A percentile compares a stretch with the other conserved stretches of the same genome.
Conservation (phyloP, 2,888 invertebrate genomes). For the Ormyrus labotus region DNA sequence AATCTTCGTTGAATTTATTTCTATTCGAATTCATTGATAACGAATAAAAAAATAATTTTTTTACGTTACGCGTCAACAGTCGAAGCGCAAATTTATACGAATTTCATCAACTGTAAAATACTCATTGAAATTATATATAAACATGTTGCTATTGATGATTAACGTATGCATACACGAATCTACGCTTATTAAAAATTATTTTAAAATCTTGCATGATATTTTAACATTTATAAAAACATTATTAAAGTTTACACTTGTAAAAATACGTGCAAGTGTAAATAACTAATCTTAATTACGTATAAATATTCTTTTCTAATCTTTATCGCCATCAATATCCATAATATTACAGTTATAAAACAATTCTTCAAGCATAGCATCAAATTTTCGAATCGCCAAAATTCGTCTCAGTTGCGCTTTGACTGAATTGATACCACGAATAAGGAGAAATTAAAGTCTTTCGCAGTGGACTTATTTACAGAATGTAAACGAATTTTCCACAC, state of each 20-base stretch:
- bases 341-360: background rate
- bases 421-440: constrained; percentile 5
- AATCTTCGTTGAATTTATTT: constrained; percentile 40
- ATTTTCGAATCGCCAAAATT: constrained; percentile 2
- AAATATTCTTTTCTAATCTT: background rate
- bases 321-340: background rate
- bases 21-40: constrained; percentile 13
- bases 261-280: background rate
- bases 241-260: background rate
- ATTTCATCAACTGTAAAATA: background rate
- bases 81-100: constrained; percentile 41
- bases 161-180: background rate
- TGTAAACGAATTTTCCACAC: constrained; percentile 16
- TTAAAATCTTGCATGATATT: background rate
- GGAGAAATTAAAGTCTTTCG: constrained; percentile 7
- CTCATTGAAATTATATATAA: too few species aligned
- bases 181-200: constrained; percentile 6
- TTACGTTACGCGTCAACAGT: constrained; percentile 20
- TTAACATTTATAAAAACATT: constrained; percentile 11
- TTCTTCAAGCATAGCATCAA: background rate
- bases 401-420: constrained; percentile 26
- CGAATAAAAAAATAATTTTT: constrained; percentile 28
- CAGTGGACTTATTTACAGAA: constrained; percentile 34
- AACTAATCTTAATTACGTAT: background rate
- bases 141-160: background rate